Evolutionary conservation across 1,140 invertebrate species (phyloP).

Genomic region (Anastatus disparis): DNA sequence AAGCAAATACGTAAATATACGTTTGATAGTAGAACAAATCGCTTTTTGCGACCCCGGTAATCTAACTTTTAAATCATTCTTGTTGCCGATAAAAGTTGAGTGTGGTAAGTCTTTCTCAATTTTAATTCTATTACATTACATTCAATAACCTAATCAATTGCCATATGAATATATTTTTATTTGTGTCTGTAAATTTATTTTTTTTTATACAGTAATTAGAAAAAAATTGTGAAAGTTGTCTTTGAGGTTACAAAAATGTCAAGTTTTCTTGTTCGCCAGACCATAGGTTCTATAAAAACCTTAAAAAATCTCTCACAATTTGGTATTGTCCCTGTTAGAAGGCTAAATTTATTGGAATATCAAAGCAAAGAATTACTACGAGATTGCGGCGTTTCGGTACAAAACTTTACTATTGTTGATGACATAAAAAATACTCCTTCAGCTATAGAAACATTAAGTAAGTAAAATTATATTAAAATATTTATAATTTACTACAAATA

Average conservation of each 20-base stretch:
- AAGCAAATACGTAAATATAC: neutral
- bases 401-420: slow-evolving; percentile 91
- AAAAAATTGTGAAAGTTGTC: neutral
- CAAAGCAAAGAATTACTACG: slow-evolving; percentile 95
- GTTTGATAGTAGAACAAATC: no score
- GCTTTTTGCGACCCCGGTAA: slow-evolving; percentile 4
- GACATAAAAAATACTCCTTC: slow-evolving; percentile 75
- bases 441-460: slow-evolving; percentile 79
- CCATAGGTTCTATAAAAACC: slow-evolving; percentile 30
- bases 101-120: slow-evolving; percentile 6
- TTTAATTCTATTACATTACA: neutral
- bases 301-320: slow-evolving; percentile 55
- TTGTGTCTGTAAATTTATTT: neutral
- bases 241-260: slow-evolving; percentile 43
- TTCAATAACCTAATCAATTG: neutral
- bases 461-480: slow-evolving; percentile 12
- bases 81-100: neutral
- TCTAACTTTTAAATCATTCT: slow-evolving; percentile 11
- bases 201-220: neutral
- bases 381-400: slow-evolving; percentile 90
- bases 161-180: neutral
- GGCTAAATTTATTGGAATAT: slow-evolving; percentile 95
- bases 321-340: slow-evolving; percentile 61
- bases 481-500: no score
- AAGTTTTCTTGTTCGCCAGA: slow-evolving; percentile 41